Evolutionary conservation across 2,113 vertebrate species (phyloP).

Genomic region (Microtus pennsylvanicus): DNA sequence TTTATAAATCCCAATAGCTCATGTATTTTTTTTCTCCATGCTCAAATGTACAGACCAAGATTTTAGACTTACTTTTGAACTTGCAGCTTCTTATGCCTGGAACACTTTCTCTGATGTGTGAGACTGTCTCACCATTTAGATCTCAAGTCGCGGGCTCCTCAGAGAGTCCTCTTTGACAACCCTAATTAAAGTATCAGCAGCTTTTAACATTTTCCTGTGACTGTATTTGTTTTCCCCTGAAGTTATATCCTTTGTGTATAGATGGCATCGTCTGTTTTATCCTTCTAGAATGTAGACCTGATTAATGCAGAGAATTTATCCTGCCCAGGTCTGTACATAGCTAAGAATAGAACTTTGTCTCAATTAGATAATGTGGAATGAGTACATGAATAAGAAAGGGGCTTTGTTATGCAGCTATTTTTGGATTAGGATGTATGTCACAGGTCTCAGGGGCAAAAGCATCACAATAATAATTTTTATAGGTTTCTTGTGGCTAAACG

Average conservation of each 20-base stretch:
- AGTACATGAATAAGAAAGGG: not conserved
- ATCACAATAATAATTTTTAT: not conserved
- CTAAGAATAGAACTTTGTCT: not conserved
- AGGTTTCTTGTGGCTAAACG: not conserved
- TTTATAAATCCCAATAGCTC: not conserved
- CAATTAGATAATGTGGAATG: not conserved
- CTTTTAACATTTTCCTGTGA: constrained; percentile 35
- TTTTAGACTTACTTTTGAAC: not conserved
- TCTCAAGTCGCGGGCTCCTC: not conserved
- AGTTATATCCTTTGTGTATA: constrained; percentile 19
- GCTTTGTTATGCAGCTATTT: not conserved
- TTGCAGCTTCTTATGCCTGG: not conserved
- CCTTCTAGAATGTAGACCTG: not conserved
- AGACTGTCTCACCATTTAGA: not conserved
- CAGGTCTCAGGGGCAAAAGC: not conserved
- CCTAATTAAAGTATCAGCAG: not conserved
- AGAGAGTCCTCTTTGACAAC: not conserved
- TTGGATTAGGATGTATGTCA: not conserved
- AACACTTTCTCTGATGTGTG: not conserved
- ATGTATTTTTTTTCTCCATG: not conserved
- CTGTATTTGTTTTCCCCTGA: not conserved
- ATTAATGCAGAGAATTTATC: not conserved
- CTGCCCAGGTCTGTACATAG: not conserved
- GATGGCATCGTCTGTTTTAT: not conserved
- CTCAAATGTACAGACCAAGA: not conserved